These are phyloP conservation scores for Eolophus roseicapilla DNA, from an alignment of 2,113 vertebrate genomes.

Conservation along the genomic window DNA sequence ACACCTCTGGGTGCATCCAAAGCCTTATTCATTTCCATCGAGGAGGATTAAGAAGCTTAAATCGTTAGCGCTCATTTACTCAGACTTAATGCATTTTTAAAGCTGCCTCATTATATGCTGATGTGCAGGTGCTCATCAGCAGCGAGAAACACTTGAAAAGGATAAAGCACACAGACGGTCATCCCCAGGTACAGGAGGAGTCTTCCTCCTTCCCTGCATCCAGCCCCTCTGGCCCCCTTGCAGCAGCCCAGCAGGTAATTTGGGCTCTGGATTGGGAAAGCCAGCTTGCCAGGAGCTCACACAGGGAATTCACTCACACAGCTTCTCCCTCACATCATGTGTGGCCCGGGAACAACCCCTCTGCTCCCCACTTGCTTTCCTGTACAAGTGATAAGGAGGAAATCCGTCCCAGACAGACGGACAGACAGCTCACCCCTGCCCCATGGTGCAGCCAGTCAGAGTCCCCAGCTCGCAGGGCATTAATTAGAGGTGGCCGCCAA, in stretches of 20 bases:
- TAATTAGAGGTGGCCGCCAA: not conserved
- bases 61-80: slow-evolving; percentile 33
- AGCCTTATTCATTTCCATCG: slow-evolving; percentile 31
- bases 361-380: slow-evolving; percentile 27
- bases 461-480: not conserved
- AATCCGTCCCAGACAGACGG: slow-evolving; percentile 40
- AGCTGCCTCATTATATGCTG: not conserved
- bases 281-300: not conserved
- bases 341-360: slow-evolving; percentile 12
- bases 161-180: not conserved
- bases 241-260: not conserved
- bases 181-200: not conserved
- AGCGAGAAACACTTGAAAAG: not conserved
- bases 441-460: not conserved
- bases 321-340: not conserved
- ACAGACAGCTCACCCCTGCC: not conserved
- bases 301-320: not conserved
- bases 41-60: slow-evolving; percentile 49
- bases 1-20: slow-evolving; percentile 17
- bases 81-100: slow-evolving; percentile 23
- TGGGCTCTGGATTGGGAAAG: accelerated
- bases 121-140: not conserved
- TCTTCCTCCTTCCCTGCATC: too few relatives aligned
- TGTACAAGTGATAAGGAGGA: slow-evolving; percentile 41
- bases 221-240: not conserved